A percentile compares a stretch with the other conserved stretches of the same genome.
phyloP scores from a whole-genome alignment of 1,140 invertebrate genomes.

The Bradynema listronoti region DNA sequence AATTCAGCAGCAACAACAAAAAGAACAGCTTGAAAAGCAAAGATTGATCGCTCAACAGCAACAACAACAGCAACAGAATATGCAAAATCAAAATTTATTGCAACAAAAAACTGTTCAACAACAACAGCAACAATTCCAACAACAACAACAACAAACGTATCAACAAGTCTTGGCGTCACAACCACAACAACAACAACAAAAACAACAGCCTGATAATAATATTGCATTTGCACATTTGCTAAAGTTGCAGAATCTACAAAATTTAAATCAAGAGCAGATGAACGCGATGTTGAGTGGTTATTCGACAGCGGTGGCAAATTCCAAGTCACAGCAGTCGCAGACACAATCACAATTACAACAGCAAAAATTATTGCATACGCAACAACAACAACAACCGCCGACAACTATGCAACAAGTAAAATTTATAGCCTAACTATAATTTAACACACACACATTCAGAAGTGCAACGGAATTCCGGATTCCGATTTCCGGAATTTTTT shows the following conservation, averaged over 20 bases:
- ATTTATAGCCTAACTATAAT: no score
- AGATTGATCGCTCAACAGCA: constrained; percentile 5
- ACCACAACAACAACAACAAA: constrained; percentile 10
- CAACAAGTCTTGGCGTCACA: not conserved
- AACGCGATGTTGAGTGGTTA: constrained; percentile 2
- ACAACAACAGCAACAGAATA: no score
- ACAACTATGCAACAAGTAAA: no score
- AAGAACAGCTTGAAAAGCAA: not conserved
- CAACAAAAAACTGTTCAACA: not conserved
- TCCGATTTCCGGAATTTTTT: no score
- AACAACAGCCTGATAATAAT: constrained; percentile 12
- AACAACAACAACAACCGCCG: constrained; percentile 21
- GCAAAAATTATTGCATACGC: not conserved
- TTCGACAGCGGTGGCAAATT: not conserved
- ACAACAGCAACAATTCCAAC: constrained; percentile 4
- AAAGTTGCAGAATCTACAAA: not conserved
- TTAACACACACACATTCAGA: no score
- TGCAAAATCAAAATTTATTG: not conserved
- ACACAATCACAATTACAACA: no score
- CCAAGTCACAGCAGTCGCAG: not conserved
- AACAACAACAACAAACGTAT: constrained; percentile 8
- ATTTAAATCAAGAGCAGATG: constrained; percentile 1
- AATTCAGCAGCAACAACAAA: constrained; percentile 7
- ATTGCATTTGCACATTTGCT: no score
- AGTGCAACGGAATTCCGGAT: no score